These are phyloP conservation scores for Onchidella celtica DNA, from an alignment of 2,888 invertebrate species.

Conservation along the genomic window DNA sequence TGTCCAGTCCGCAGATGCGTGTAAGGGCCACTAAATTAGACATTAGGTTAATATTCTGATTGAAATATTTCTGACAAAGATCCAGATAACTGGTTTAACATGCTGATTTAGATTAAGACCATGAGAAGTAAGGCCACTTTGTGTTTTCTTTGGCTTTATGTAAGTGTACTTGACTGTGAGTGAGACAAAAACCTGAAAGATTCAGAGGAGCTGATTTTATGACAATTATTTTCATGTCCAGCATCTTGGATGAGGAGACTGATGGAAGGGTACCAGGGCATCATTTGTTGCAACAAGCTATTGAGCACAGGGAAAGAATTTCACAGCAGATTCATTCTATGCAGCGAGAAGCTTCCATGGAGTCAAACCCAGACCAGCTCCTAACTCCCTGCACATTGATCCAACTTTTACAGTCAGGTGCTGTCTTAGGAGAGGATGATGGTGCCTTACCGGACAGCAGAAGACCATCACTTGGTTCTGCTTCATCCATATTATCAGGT, in stretches of 20 bases:
- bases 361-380: not conserved
- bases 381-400: not conserved
- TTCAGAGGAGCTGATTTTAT: too few species aligned
- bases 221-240: too few species aligned
- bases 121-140: too few species aligned
- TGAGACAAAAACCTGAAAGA: too few species aligned
- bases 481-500: constrained; percentile 4
- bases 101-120: too few species aligned
- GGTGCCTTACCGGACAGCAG: not conserved
- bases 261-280: constrained; percentile 57
- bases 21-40: too few species aligned
- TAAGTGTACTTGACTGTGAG: too few species aligned
- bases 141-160: too few species aligned
- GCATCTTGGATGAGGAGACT: not conserved
- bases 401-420: not conserved
- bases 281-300: constrained; percentile 60
- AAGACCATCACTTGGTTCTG: not conserved
- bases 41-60: too few species aligned
- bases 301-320: constrained; percentile 55
- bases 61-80: too few species aligned
- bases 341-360: constrained; percentile 32
- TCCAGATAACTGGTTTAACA: too few species aligned
- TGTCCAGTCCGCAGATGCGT: too few species aligned
- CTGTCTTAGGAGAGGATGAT: not conserved
- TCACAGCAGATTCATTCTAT: constrained; percentile 56